These are phyloP conservation scores for Serripes groenlandicus DNA, from an alignment of 2,888 invertebrate genomes.

Conservation along the genomic window DNA sequence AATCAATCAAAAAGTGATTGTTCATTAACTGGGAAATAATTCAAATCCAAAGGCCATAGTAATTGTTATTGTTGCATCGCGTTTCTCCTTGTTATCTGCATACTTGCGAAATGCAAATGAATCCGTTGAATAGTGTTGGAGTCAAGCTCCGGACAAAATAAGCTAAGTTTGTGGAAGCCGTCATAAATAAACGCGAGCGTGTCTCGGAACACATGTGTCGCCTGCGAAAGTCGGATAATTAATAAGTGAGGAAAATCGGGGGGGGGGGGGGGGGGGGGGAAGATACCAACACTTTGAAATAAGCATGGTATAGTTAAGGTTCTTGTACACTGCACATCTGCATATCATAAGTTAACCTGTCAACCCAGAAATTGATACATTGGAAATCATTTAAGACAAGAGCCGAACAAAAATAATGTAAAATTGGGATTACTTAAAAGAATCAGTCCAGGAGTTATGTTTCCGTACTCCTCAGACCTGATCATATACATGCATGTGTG, in stretches of 20 bases:
- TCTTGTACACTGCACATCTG: too few species aligned
- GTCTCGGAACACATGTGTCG: neutral
- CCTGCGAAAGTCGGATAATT: neutral
- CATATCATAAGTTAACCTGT: too few species aligned
- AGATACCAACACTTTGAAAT: neutral
- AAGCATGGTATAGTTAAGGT: too few species aligned
- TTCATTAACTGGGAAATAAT: neutral
- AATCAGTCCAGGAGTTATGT: too few species aligned
- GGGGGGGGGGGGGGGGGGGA: neutral
- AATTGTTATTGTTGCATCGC: neutral
- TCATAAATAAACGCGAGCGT: neutral
- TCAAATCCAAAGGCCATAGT: neutral
- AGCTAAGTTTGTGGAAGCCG: neutral
- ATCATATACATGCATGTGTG: too few species aligned
- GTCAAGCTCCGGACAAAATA: neutral
- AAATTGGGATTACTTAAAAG: too few species aligned
- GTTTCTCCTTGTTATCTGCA: neutral
- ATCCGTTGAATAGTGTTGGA: neutral
- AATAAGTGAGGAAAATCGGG: neutral
- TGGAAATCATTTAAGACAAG: too few species aligned
- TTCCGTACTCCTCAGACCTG: too few species aligned
- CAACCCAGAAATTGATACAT: too few species aligned
- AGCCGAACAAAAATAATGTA: too few species aligned
- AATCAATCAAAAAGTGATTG: neutral
- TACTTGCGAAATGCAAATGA: neutral